Evolutionary conservation across 2,888 invertebrate species (phyloP).

Genomic region (Noctua comes): DNA sequence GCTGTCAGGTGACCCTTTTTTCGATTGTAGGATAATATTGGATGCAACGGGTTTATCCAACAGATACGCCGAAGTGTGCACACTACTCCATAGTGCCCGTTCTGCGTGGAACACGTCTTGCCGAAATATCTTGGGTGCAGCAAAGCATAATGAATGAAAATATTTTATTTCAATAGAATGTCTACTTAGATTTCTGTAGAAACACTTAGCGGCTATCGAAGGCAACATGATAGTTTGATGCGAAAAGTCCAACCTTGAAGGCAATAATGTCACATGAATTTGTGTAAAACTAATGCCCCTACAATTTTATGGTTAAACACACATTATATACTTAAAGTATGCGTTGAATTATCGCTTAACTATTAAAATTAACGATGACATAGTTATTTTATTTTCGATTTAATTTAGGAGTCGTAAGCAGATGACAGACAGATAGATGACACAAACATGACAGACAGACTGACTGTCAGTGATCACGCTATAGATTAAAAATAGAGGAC

Average conservation of each 20-base stretch:
- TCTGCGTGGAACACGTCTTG: constrained; percentile 67
- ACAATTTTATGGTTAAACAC: constrained; percentile 36
- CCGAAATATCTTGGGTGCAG: constrained; percentile 69
- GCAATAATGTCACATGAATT: constrained; percentile 56
- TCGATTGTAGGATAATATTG: constrained; percentile 65
- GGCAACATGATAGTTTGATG: constrained; percentile 79
- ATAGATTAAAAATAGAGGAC: not conserved
- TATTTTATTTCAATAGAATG: constrained; percentile 78
- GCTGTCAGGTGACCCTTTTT: constrained; percentile 52
- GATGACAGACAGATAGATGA: constrained; percentile 44
- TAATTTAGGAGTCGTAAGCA: constrained; percentile 19
- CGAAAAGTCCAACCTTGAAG: constrained; percentile 61
- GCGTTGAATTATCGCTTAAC: constrained; percentile 43
- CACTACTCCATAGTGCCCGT: constrained; percentile 71
- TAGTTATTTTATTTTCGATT: constrained; percentile 40
- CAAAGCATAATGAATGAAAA: constrained; percentile 76
- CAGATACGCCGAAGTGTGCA: constrained; percentile 76
- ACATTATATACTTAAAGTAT: constrained; percentile 58
- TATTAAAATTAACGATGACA: constrained; percentile 47
- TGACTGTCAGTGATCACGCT: not conserved
- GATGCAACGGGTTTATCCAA: constrained; percentile 74
- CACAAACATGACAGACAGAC: constrained; percentile 8
- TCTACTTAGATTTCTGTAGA: constrained; percentile 82
- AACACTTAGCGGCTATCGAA: constrained; percentile 79
- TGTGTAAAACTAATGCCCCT: constrained; percentile 21